Evolutionary conservation across 2,113 vertebrate species (phyloP).

Genomic region (Hiodon alosoides): DNA sequence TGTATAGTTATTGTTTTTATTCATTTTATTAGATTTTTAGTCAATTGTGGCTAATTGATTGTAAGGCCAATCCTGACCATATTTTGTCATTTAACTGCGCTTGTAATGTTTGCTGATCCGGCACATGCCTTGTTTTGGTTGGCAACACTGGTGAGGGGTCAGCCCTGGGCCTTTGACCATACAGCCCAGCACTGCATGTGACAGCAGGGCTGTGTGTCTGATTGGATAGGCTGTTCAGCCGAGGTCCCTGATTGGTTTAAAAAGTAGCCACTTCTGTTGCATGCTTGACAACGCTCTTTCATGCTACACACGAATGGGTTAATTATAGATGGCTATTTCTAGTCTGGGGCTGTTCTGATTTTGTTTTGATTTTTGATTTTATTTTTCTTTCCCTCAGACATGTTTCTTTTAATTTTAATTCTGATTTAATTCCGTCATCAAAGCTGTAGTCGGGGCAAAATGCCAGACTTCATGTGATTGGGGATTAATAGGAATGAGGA

Average conservation of each 20-base stretch:
- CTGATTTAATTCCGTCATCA: too few species aligned
- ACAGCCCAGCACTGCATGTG: too few species aligned
- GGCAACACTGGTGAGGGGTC: too few species aligned
- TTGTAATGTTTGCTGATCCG: too few species aligned
- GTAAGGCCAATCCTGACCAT: constrained; percentile 15
- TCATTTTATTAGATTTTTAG: constrained; percentile 1
- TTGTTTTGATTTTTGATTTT: neutral
- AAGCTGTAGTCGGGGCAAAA: too few species aligned
- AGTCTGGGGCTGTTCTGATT: constrained; percentile 17
- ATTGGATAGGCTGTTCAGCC: constrained; percentile 58
- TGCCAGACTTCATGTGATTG: too few species aligned
- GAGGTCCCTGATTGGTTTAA: constrained; percentile 27
- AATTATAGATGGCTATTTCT: constrained; percentile 16
- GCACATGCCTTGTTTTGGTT: neutral
- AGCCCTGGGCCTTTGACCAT: too few species aligned
- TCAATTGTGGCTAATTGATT: neutral
- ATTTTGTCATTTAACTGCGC: neutral
- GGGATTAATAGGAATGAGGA: too few species aligned
- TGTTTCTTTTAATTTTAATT: too few species aligned
- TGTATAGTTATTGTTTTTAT: constrained; percentile 3
- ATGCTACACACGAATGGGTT: constrained; percentile 13
- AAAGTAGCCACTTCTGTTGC: constrained; percentile 8
- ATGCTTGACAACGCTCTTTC: constrained; percentile 11
- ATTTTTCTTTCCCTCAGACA: neutral
- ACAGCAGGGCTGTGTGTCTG: constrained; percentile 30